Conservation (phyloP, 2,797 vertebrate genomes). For the Cossypha niveicapilla region DNA sequence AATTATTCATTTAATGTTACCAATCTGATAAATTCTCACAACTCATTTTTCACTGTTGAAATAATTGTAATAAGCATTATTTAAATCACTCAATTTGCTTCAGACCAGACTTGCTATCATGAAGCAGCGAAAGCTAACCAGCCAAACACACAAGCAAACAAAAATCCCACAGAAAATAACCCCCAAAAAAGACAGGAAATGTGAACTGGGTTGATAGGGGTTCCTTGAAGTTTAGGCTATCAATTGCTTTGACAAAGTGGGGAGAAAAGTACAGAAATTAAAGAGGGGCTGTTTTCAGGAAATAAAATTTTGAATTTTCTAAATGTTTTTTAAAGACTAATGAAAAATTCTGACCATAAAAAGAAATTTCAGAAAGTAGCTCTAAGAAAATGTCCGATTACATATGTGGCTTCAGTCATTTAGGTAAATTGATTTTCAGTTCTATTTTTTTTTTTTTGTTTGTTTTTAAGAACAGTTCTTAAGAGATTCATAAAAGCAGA, state of each 20-base stretch:
- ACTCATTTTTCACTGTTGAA: neutral
- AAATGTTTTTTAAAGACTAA: neutral
- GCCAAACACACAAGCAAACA: neutral
- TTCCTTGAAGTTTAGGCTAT: neutral
- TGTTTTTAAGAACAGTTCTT: neutral
- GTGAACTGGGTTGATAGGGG: accelerated
- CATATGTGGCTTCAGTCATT: neutral
- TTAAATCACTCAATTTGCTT: neutral
- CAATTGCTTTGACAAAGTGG: neutral
- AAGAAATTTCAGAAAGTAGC: neutral
- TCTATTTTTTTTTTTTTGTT: accelerated
- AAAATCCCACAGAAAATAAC: neutral
- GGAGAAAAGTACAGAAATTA: neutral
- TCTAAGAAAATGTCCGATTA: neutral
- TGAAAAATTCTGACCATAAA: neutral
- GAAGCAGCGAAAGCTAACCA: neutral
- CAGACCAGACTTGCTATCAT: neutral
- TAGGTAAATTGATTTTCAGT: neutral
- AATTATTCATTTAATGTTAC: neutral
- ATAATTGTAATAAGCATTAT: neutral
- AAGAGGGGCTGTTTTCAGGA: neutral
- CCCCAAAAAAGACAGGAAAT: accelerated
- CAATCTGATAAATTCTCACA: neutral
- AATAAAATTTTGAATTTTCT: neutral
- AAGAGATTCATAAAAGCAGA: neutral